These are phyloP conservation scores for Sebastiscus tertius DNA, from an alignment of 2,797 vertebrate genomes.

Conservation along the genomic window DNA sequence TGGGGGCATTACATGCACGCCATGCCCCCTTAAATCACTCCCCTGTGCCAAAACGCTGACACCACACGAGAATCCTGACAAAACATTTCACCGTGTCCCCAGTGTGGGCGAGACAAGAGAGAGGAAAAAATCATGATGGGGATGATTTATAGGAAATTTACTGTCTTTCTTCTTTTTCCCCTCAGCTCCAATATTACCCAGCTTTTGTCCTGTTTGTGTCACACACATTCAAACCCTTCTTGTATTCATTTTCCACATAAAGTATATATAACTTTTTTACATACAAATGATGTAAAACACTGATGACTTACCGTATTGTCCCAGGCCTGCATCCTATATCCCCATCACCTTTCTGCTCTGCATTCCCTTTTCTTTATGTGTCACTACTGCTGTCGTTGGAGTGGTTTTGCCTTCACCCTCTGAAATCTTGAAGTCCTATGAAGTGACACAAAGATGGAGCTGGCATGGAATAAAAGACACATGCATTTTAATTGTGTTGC, in stretches of 20 bases:
- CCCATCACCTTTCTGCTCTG: background rate
- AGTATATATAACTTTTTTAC: background rate
- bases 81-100: conserved; percentile 64
- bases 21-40: conserved; percentile 82
- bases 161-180: background rate
- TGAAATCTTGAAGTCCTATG: conserved; percentile 42
- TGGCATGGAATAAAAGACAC: conserved; percentile 68
- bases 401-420: conserved; percentile 27
- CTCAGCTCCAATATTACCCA: background rate
- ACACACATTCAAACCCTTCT: background rate
- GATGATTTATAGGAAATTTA: conserved; percentile 18
- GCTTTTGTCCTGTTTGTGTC: background rate
- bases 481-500: conserved; percentile 68
- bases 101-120: conserved; percentile 22
- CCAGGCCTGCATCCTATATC: conserved; percentile 5
- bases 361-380: background rate
- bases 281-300: conserved; percentile 11
- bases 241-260: background rate
- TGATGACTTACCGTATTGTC: conserved; percentile 49
- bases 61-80: conserved; percentile 73
- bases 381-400: conserved; percentile 13
- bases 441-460: conserved; percentile 63
- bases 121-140: background rate
- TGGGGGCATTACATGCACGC: conserved; percentile 70
- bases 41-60: conserved; percentile 81